Percentiles rank a stretch among this genome's conserved stretches.
Conservation (phyloP, 2,888 invertebrate species). For the Clanis bilineata region DNA sequence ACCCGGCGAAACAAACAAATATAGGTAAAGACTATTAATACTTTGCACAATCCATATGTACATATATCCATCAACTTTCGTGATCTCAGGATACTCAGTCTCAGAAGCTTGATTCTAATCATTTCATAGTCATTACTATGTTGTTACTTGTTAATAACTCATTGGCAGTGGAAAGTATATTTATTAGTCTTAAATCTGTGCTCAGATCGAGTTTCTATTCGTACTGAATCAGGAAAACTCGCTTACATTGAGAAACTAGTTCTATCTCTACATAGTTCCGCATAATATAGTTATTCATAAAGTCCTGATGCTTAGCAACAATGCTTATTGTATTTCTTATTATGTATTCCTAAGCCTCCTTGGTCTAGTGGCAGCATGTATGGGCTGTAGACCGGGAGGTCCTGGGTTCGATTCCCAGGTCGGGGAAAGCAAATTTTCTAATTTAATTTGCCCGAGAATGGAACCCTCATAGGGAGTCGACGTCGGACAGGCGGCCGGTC, state of each 20-base stretch:
- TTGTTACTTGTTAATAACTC: neutral
- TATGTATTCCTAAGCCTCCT: neutral
- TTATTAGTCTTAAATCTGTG: neutral
- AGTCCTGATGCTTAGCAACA: neutral
- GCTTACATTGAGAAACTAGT: slow-evolving; percentile 16
- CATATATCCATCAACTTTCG: neutral
- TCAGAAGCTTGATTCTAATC: neutral
- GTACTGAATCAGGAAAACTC: slow-evolving; percentile 14
- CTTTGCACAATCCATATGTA: too few species aligned
- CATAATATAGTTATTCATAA: neutral
- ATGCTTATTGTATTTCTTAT: neutral
- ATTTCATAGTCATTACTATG: neutral
- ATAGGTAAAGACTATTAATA: too few species aligned
- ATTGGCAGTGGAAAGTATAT: neutral
- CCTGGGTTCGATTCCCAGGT: too few species aligned
- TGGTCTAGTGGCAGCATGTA: too few species aligned
- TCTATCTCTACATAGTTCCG: neutral
- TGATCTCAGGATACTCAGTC: neutral
- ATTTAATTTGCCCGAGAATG: too few species aligned
- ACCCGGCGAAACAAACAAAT: too few species aligned
- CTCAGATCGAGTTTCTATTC: neutral
- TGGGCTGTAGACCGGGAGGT: too few species aligned
- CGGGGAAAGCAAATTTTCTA: too few species aligned
- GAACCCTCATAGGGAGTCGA: too few species aligned
- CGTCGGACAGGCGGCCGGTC: too few species aligned